Evolutionary conservation across 2,797 vertebrate genomes (phyloP).

Genomic region (Streptopelia turtur): DNA sequence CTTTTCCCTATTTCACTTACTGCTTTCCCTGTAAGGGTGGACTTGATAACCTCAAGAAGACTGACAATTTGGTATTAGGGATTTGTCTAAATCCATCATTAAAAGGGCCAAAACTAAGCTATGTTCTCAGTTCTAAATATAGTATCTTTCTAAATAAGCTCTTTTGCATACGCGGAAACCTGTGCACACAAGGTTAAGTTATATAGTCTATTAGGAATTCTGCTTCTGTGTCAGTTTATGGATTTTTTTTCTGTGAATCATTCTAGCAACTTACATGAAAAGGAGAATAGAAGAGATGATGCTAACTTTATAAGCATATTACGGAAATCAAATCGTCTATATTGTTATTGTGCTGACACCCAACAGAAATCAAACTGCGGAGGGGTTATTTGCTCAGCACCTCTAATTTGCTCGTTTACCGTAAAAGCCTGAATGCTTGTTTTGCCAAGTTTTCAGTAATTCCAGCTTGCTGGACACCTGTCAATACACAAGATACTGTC

Average conservation of each 20-base stretch:
- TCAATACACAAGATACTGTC: neutral
- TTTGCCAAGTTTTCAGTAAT: slow-evolving; percentile 27
- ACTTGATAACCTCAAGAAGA: neutral
- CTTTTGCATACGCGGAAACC: neutral
- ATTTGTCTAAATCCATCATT: neutral
- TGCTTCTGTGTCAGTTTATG: neutral
- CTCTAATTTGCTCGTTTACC: neutral
- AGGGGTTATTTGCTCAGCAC: neutral
- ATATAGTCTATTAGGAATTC: neutral
- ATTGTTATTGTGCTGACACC: neutral
- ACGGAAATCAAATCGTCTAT: neutral
- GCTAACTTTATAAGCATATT: neutral
- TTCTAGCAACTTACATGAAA: neutral
- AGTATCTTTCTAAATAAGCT: neutral
- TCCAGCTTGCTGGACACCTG: slow-evolving; percentile 18
- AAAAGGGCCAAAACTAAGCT: neutral
- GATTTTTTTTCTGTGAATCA: neutral
- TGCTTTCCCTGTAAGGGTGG: neutral
- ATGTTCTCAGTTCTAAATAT: neutral
- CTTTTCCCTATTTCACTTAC: neutral
- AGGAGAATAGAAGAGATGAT: neutral
- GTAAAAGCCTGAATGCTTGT: neutral
- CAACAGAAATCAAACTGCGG: neutral
- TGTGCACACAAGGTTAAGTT: neutral
- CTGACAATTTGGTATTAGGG: neutral